Base-by-base conservation (phyloP, 2,888 invertebrate species). In the Leistus spinibarbis region DNA sequence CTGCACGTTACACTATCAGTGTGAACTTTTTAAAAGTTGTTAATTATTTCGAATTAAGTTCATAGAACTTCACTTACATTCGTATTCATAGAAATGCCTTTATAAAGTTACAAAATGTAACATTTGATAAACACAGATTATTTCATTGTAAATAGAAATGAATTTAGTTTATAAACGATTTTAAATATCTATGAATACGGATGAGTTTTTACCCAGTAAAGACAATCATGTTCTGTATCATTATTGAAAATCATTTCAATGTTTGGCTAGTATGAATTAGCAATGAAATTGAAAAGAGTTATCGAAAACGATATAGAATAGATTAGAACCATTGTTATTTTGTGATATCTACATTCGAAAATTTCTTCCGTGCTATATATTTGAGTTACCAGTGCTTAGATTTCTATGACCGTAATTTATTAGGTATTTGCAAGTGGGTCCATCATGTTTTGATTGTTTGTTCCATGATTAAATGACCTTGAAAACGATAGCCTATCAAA, bases 341-440 rank as follows among this genome's bases (percentile, higher is more conserved):
- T 73, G 73, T 73, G 73, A 73, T 73, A 72, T 65, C 57, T 72
- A 72, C 65, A 65, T 65, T 65, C 57, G 67, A 73, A 64, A 64
- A 67, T 60, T 16, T 60, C 67, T 73, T 67, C 67, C 54, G 73
- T 73, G 73, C 67, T 57, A 53, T 16, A 40, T 53, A 53, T 73
- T 67, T 67, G 57, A 67, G 73, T 73, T 73, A 73, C 73, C 73
- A 73, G 66, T 66, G 73, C 67, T 73, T 66, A 17, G 24, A 19
- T 53, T 53, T 72, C 23, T 72, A 57, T 60, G 53, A 66, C 40
- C 60, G 27, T 73, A 54, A 40, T 10, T 3, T 24, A 73, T 27
- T 56, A 64, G n/a, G n/a, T n/a, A n/a, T n/a, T n/a, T n/a, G n/a
- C n/a, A n/a, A n/a, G n/a, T n/a, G n/a, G n/a, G n/a, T n/a, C n/a